These are phyloP conservation scores for Alsophila aescularia DNA, from an alignment of 2,888 invertebrate species.

Conservation along the genomic window DNA sequence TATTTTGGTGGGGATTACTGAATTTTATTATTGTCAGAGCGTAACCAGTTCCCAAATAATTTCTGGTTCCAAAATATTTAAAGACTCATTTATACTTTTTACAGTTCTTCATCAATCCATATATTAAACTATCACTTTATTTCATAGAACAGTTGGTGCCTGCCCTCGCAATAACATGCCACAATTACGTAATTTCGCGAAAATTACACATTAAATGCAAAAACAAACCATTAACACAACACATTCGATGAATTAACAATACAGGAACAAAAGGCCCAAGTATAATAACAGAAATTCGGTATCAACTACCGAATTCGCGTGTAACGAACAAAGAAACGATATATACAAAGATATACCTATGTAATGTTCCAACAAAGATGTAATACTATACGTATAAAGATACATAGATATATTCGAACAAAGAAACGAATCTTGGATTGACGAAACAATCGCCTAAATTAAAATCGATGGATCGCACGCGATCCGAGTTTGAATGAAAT, in stretches of 20 bases:
- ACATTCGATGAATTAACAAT: slow-evolving; percentile 6
- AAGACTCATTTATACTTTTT: too few species aligned
- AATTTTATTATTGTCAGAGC: too few species aligned
- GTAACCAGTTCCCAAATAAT: too few species aligned
- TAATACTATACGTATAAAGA: too few species aligned
- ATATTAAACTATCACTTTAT: too few species aligned
- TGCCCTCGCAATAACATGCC: too few species aligned
- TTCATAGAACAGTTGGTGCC: too few species aligned
- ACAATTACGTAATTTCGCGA: too few species aligned
- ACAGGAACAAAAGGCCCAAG: slow-evolving; percentile 15
- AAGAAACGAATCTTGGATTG: slow-evolving; percentile 50
- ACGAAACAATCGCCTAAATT: slow-evolving; percentile 66
- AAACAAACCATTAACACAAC: slow-evolving; percentile 3
- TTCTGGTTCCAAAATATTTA: too few species aligned
- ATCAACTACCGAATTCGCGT: slow-evolving; percentile 29
- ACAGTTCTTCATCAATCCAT: too few species aligned
- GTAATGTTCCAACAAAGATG: not conserved
- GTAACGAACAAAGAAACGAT: slow-evolving; percentile 22
- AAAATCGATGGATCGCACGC: slow-evolving; percentile 56
- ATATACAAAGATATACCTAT: slow-evolving; percentile 7
- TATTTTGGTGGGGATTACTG: too few species aligned
- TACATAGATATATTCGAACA: slow-evolving; percentile 22
- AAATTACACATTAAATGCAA: not conserved
- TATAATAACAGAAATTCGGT: slow-evolving; percentile 25
- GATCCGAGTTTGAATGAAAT: slow-evolving; percentile 33